Percentiles rank a stretch among this genome's conserved stretches.
Evolutionary conservation across 2,113 vertebrate genomes (phyloP).

Genomic region (Oreocharis arfaki): DNA sequence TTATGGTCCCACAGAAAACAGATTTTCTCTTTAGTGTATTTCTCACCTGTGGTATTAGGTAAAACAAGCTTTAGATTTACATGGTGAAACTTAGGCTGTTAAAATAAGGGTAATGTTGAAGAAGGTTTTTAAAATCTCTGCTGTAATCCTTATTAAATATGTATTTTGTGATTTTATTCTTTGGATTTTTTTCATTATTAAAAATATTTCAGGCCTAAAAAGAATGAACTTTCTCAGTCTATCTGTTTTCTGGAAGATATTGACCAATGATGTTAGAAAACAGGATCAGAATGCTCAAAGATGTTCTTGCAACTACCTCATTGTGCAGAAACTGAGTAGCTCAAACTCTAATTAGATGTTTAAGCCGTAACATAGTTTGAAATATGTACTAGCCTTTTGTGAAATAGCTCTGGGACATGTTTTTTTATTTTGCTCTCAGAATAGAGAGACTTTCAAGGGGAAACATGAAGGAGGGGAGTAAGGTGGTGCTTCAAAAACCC

Average conservation of each 20-base stretch:
- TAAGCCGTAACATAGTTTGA: background rate
- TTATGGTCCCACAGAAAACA: background rate
- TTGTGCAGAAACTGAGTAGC: background rate
- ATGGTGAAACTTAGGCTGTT: background rate
- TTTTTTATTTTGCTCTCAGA: background rate
- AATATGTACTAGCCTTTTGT: background rate
- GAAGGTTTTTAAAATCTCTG: background rate
- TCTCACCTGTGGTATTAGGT: background rate
- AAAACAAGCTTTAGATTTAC: background rate
- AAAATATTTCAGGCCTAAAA: background rate
- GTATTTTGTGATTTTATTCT: background rate
- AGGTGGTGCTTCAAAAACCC: background rate
- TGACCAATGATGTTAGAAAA: background rate
- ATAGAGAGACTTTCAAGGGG: background rate
- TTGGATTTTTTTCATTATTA: background rate
- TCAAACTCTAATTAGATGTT: background rate
- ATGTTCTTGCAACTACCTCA: background rate
- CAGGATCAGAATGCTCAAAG: background rate
- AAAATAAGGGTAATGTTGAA: background rate
- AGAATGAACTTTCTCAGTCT: background rate
- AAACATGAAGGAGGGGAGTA: background rate
- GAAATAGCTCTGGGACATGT: background rate
- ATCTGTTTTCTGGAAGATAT: background rate
- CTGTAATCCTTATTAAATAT: background rate
- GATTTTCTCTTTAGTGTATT: background rate